These are phyloP conservation scores for Acleris emargana DNA, from an alignment of 2,888 invertebrate species.

Conservation along the genomic window DNA sequence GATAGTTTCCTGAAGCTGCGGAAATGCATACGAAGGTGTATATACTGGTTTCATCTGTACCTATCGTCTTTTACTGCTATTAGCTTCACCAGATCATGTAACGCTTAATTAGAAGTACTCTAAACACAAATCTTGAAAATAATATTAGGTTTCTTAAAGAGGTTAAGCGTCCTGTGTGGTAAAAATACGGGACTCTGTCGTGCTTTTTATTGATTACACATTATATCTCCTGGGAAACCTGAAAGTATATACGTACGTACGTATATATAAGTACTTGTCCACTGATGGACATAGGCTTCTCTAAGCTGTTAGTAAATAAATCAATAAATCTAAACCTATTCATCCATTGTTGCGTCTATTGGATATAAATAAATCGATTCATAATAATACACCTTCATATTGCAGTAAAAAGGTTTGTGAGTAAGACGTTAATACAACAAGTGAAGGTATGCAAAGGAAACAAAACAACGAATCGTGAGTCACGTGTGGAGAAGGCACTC, in stretches of 20 bases:
- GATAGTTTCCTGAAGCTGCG: constrained; percentile 55
- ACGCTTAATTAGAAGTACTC: too few relatives aligned
- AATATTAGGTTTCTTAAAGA: too few relatives aligned
- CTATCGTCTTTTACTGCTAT: constrained; percentile 4
- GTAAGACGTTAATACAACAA: neutral
- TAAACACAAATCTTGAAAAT: too few relatives aligned
- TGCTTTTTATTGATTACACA: too few relatives aligned
- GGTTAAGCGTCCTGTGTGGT: too few relatives aligned
- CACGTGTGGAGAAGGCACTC: constrained; percentile 17
- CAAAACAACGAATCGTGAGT: constrained; percentile 17
- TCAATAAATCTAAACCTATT: too few relatives aligned
- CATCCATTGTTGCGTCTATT: neutral
- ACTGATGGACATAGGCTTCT: too few relatives aligned
- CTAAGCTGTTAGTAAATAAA: too few relatives aligned
- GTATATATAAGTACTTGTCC: too few relatives aligned
- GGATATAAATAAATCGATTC: neutral
- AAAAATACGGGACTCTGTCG: too few relatives aligned
- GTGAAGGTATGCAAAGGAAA: constrained; percentile 7
- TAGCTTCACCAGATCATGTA: neutral
- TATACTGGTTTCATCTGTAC: constrained; percentile 8
- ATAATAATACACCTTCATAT: neutral
- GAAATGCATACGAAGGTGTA: constrained; percentile 49
- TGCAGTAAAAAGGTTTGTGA: neutral
- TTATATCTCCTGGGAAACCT: too few relatives aligned
- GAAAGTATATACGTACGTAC: too few relatives aligned